These are phyloP conservation scores for Styela clava DNA, from an alignment of 23 tunicate genomes.

Conservation along the genomic window DNA sequence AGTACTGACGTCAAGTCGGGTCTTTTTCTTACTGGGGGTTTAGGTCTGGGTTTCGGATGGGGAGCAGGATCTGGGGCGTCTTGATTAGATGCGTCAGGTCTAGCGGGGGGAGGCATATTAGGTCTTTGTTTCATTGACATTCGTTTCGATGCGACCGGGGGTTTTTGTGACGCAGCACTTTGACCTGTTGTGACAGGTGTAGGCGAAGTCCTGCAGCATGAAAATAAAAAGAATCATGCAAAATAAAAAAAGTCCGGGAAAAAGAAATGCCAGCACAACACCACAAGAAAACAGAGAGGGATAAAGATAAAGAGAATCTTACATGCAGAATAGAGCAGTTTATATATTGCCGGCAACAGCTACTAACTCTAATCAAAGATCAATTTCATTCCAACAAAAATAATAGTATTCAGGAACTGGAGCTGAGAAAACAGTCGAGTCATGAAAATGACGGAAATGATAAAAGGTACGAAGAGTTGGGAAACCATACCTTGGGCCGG, in stretches of 20 bases:
- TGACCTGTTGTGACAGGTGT: background rate
- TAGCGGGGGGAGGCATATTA: constrained; percentile 58
- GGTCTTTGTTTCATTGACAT: constrained; percentile 45
- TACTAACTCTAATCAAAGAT: background rate
- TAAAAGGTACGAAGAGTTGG: too few species aligned
- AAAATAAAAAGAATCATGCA: background rate
- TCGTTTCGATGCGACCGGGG: constrained; percentile 71
- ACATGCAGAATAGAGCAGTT: background rate
- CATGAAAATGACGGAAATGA: background rate
- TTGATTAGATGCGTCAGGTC: background rate
- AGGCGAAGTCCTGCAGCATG: constrained; percentile 1
- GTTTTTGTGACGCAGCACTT: constrained; percentile 13
- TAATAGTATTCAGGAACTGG: background rate
- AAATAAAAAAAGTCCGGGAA: background rate
- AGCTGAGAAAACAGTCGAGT: background rate
- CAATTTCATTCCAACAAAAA: background rate
- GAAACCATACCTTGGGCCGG: constrained; percentile 8
- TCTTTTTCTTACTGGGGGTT: background rate
- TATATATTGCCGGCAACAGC: too few species aligned
- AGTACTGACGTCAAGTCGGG: background rate
- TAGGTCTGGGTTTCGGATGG: background rate
- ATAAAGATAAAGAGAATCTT: background rate
- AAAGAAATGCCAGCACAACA: background rate
- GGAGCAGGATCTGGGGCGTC: constrained; percentile 36
- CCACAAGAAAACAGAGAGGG: background rate